Percentiles rank a stretch among this genome's conserved stretches.
Conservation (phyloP, 2,888 invertebrate species). For the Tipula unca region DNA sequence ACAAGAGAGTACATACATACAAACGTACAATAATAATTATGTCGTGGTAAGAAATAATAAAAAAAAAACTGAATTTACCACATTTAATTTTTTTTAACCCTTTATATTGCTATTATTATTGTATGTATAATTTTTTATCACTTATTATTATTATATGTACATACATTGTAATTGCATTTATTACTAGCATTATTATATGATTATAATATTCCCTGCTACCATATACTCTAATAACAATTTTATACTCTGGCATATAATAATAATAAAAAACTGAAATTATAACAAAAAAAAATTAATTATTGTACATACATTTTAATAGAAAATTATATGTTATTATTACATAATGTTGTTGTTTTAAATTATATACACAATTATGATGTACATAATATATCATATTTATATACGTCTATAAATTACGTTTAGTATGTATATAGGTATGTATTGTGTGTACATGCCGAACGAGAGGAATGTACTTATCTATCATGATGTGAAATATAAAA, state of each 20-base stretch:
- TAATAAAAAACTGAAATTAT: background rate
- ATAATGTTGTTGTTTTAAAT: background rate
- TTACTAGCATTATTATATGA: background rate
- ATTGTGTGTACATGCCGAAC: background rate
- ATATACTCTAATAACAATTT: background rate
- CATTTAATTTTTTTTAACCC: slow-evolving; percentile 9
- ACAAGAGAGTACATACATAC: too few species aligned
- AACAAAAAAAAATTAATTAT: background rate
- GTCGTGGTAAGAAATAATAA: background rate
- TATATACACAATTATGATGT: background rate
- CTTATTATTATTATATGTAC: background rate
- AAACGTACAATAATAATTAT: background rate
- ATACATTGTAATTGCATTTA: background rate
- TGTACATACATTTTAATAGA: background rate
- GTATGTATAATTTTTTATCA: background rate
- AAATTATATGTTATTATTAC: background rate
- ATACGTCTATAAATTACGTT: background rate
- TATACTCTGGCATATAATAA: background rate
- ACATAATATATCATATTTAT: too few species aligned
- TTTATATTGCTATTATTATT: background rate
- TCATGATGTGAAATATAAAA: background rate
- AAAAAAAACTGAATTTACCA: background rate
- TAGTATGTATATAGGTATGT: background rate
- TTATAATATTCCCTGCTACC: background rate
- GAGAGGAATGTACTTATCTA: background rate